A percentile compares a stretch with the other conserved stretches of the same genome.
phyloP scores from a whole-genome alignment of 92 coral and sea anemone species.

The Diadumene lineata region DNA sequence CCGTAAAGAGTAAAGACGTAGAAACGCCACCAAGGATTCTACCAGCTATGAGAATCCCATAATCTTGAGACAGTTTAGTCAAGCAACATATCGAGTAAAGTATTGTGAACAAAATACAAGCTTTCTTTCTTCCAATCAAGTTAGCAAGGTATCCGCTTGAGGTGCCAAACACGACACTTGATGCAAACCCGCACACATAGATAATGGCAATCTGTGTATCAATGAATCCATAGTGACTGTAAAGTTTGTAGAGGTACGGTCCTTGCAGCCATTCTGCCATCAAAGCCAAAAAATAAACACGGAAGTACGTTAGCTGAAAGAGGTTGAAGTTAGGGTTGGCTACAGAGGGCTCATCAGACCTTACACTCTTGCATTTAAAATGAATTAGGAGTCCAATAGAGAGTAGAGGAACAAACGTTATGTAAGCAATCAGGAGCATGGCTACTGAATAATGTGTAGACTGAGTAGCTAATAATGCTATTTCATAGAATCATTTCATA shows the following conservation, averaged over 20 bases:
- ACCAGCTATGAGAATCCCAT: conserved; percentile 81
- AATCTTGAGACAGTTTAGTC: conserved; percentile 87
- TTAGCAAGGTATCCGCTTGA: conserved; percentile 89
- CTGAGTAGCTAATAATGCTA: too few relatives aligned
- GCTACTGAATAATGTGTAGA: too few relatives aligned
- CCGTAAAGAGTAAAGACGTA: conserved; percentile 86
- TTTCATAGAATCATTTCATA: too few relatives aligned
- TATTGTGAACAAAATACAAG: conserved; percentile 86
- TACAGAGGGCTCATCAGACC: conserved; percentile 51
- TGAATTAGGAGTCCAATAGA: conserved; percentile 63
- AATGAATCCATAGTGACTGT: conserved; percentile 94
- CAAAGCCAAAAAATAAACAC: conserved; percentile 87
- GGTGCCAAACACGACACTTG: conserved; percentile 92
- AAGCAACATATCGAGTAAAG: conserved; percentile 88
- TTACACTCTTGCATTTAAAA: conserved; percentile 64
- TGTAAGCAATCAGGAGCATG: conserved; percentile 88
- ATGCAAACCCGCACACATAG: conserved; percentile 94
- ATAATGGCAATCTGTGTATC: conserved; percentile 96
- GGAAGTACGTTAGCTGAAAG: conserved; percentile 85
- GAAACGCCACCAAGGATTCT: conserved; percentile 95
- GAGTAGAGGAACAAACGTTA: conserved; percentile 59
- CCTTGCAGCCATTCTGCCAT: conserved; percentile 99
- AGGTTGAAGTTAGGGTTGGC: conserved; percentile 85
- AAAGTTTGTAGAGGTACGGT: conserved; percentile 86
- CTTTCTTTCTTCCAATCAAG: conserved; percentile 89